A percentile compares a stretch with the other conserved stretches of the same genome.
Conservation (phyloP, 2,113 vertebrate species). For the Chloropsis cyanopogon region DNA sequence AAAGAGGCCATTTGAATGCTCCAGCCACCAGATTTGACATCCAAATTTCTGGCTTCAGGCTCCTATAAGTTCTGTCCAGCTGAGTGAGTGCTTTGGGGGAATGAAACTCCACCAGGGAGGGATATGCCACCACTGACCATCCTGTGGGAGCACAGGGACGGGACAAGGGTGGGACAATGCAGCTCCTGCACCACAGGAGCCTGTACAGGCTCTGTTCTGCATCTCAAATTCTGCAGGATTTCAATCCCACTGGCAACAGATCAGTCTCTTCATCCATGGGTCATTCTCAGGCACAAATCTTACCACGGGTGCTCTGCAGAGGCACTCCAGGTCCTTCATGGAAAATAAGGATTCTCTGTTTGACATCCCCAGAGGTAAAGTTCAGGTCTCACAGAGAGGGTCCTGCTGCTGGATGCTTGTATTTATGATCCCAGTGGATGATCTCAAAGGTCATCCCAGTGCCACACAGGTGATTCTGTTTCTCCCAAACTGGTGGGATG, state of each 20-base stretch:
- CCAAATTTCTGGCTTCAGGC: not conserved
- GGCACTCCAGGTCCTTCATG: not conserved
- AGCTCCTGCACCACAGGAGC: not conserved
- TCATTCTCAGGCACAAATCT: not conserved
- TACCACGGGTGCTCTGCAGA: not conserved
- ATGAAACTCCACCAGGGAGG: not conserved
- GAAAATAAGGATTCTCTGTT: not conserved
- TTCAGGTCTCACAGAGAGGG: not conserved
- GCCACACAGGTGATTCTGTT: not conserved
- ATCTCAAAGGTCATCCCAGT: not conserved
- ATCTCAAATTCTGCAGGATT: not conserved
- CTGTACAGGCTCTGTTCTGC: fast-evolving
- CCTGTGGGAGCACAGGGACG: not conserved
- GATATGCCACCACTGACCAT: not conserved
- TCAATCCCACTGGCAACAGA: not conserved
- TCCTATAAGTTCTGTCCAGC: not conserved
- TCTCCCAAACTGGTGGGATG: not conserved
- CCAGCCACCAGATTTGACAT: not conserved
- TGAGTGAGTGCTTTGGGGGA: not conserved
- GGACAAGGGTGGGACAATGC: not conserved
- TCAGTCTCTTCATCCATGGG: not conserved
- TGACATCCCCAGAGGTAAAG: not conserved
- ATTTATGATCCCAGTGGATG: not conserved
- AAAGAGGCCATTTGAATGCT: not conserved
- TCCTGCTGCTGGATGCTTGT: not conserved